These are phyloP conservation scores for Daktulosphaira vitifoliae DNA, from an alignment of 1,140 invertebrate genomes.

Conservation along the genomic window DNA sequence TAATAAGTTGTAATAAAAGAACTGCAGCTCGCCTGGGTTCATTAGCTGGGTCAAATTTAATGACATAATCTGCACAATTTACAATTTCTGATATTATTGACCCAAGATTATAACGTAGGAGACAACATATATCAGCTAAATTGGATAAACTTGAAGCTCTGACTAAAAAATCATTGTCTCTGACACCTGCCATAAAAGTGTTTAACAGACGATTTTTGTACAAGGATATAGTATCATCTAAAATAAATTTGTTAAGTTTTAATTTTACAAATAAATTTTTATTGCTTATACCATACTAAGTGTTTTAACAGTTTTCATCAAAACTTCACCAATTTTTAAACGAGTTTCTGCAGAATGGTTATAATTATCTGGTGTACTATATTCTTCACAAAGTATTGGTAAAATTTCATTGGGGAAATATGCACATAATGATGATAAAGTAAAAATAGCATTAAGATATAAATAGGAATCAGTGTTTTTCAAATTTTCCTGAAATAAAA, in stretches of 20 bases:
- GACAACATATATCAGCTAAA: constrained; percentile 70
- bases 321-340: constrained; percentile 73
- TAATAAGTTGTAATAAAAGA: constrained; percentile 59
- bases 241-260: constrained; percentile 14
- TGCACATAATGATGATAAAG: constrained; percentile 56
- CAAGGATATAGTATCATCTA: constrained; percentile 62
- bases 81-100: constrained; percentile 63
- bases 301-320: constrained; percentile 61
- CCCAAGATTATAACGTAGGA: constrained; percentile 64
- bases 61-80: constrained; percentile 55
- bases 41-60: constrained; percentile 57
- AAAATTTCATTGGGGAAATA: constrained; percentile 59
- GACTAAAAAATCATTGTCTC: constrained; percentile 63
- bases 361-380: constrained; percentile 40
- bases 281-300: constrained; percentile 49
- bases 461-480: constrained; percentile 73
- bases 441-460: constrained; percentile 69
- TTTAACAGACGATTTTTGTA: constrained; percentile 64
- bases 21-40: constrained; percentile 71
- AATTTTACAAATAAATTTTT: background rate
- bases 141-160: constrained; percentile 75
- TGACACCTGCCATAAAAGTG: constrained; percentile 57
- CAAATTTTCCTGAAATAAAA: constrained; percentile 57
- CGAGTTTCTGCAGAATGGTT: constrained; percentile 47
- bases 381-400: constrained; percentile 54